phyloP scores from a whole-genome alignment of 1,140 invertebrate species.

The Orchestia grillus region DNA sequence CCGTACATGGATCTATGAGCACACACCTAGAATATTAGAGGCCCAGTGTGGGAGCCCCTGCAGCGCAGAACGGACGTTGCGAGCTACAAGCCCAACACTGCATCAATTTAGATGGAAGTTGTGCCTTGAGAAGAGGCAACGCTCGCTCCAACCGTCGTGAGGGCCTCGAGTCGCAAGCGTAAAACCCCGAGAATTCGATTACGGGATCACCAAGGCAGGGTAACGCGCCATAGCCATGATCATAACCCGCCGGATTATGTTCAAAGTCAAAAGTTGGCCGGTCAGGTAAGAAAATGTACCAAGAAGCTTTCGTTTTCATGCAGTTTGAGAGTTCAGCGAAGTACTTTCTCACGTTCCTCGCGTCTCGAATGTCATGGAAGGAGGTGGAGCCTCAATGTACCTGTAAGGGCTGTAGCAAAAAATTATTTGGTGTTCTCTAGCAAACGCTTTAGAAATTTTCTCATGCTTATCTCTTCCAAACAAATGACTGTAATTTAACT shows the following conservation, averaged over 20 bases:
- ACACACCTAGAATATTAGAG: not conserved
- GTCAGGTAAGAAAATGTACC: not conserved
- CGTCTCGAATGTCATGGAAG: not conserved
- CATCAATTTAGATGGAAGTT: not conserved
- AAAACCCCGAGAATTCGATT: slow-evolving; percentile 14
- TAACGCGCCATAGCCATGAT: slow-evolving; percentile 31
- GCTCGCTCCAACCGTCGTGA: not conserved
- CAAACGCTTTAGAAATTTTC: not conserved
- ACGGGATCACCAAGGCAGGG: not conserved
- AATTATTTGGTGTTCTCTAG: not conserved
- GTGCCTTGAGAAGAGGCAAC: not conserved
- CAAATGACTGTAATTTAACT: not conserved
- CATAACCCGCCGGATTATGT: slow-evolving; percentile 1
- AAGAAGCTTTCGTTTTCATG: not conserved
- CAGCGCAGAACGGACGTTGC: not conserved
- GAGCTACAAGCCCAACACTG: not conserved
- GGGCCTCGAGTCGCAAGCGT: not conserved
- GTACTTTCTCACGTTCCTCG: not conserved
- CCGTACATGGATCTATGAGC: not conserved
- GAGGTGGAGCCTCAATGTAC: not conserved
- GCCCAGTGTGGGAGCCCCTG: not conserved
- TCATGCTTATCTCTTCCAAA: not conserved
- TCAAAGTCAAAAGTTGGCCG: slow-evolving; percentile 18
- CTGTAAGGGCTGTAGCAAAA: not conserved
- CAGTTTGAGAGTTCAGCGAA: not conserved